Base-by-base conservation (phyloP, 2,888 invertebrate genomes). In the Tridacna gigas region DNA sequence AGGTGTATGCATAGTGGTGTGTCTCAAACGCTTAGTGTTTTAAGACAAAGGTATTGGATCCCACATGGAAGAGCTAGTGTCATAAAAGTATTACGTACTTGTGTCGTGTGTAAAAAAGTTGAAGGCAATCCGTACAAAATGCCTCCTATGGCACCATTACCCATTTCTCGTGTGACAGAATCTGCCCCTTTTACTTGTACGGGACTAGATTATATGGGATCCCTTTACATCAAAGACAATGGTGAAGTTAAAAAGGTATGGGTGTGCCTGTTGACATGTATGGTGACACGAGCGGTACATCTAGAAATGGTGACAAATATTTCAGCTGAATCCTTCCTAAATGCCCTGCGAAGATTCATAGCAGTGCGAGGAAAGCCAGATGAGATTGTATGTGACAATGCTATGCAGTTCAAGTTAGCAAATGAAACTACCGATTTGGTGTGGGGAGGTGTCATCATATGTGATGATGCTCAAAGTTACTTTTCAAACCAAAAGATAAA, bases 151-250 rank as follows among this genome's bases (percentile, higher is more conserved):
- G 51, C 78, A 20, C 67, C 81, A 12, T 48, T 84, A 26, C 84
- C 84, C 20, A 73, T 26, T 15, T 69, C 48, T n/a, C 78, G 79
- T 56, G 74, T 81, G 37, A 75, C 69, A 22, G 78, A 84, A 67
- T 0, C 74, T 22, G 13, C n/a, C 48, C 77, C 84, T 13, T 84
- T 84, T 45, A 45, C 48, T 37, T 47, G 25, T 15, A 73, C 63
- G 13, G 84, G 84, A 56, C 18, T 84, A 20, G 81, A 81, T 63
- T 82, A 81, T 73, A 47, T 84, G 20, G 80, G 84, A 74, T 82
- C 82, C 20, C n/a, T 82, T 25, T 78, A 69, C 75, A 60, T 75
- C 0, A 86, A 80, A 76, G 11, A 69, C 13, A n/a, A n/a, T n/a
- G 15, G 15, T 69, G 69, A 69, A 69, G 25, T 15, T 7, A 25